Evolutionary conservation across 2,888 invertebrate genomes (phyloP).

Genomic region (Spisula subtruncata): DNA sequence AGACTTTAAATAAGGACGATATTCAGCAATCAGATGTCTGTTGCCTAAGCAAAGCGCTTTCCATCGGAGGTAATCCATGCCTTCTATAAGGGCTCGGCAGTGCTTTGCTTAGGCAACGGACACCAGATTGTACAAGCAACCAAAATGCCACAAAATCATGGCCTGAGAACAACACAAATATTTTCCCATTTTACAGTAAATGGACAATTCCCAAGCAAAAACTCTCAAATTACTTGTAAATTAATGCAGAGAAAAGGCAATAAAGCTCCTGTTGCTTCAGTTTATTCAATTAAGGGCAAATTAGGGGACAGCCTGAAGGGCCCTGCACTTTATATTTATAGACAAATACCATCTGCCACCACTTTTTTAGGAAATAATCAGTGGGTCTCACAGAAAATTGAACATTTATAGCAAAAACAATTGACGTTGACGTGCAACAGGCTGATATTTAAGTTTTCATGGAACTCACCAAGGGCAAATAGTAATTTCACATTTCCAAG

Average conservation of each 20-base stretch:
- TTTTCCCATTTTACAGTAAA: not conserved
- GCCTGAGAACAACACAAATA: not conserved
- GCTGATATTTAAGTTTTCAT: not conserved
- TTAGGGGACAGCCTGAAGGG: conserved; percentile 25
- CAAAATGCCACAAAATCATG: not conserved
- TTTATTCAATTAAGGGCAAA: conserved; percentile 37
- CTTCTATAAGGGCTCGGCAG: no score
- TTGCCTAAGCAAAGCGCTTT: no score
- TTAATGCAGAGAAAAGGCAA: conserved; percentile 20
- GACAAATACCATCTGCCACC: conserved; percentile 1
- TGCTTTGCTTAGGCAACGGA: no score
- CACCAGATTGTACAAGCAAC: no score
- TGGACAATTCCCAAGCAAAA: not conserved
- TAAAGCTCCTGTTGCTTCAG: conserved; percentile 31
- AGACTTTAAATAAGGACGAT: no score
- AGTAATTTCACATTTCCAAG: not conserved
- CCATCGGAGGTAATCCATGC: no score
- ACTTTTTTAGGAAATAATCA: conserved; percentile 1
- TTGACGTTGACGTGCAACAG: not conserved
- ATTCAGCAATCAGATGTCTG: no score
- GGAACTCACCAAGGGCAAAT: not conserved
- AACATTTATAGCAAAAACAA: not conserved
- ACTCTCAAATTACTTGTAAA: conserved; percentile 23
- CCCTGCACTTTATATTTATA: conserved; percentile 9
- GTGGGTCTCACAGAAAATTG: not conserved